Conservation (phyloP, 35 echinoderm and acorn worm species). For the Eucidaris tribuloides region DNA sequence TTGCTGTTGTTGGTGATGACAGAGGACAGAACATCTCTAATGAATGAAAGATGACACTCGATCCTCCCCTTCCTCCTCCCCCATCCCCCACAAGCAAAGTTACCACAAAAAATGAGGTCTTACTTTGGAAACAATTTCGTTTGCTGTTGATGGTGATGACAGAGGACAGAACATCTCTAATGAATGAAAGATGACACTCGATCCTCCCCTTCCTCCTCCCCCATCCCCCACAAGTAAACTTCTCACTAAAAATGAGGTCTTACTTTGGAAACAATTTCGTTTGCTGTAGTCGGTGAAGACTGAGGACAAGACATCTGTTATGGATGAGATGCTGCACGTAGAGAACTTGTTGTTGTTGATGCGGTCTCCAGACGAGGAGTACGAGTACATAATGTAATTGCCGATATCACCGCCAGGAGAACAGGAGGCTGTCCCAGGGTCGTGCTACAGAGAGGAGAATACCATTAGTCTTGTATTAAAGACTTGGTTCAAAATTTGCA, state of each 20-base stretch:
- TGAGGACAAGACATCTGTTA: conserved; percentile 32
- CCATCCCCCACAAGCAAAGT: too few species aligned
- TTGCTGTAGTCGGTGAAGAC: conserved; percentile 31
- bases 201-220: too few species aligned
- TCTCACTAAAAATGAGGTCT: too few species aligned
- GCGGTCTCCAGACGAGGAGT: conserved; percentile 56
- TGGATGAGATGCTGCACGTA: conserved; percentile 54
- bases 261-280: conserved; percentile 70
- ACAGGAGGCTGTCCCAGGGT: conserved; percentile 36
- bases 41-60: too few species aligned
- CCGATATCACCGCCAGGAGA: conserved; percentile 58
- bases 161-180: conserved; percentile 36
- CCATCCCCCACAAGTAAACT: too few species aligned
- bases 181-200: conserved; percentile 60
- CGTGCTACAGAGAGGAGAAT: conserved; percentile 57
- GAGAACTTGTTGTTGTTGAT: conserved; percentile 83
- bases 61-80: too few species aligned
- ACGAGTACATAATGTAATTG: conserved; percentile 94
- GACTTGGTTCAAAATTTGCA: too few species aligned
- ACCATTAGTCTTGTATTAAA: too few species aligned
- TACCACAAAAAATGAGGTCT: too few species aligned
- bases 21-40: too few species aligned
- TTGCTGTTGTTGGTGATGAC: too few species aligned
- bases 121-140: conserved; percentile 58
- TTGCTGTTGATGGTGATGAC: conserved; percentile 25